These are phyloP conservation scores for Phaedon cochleariae DNA, from an alignment of 2,888 invertebrate genomes.

Conservation along the genomic window DNA sequence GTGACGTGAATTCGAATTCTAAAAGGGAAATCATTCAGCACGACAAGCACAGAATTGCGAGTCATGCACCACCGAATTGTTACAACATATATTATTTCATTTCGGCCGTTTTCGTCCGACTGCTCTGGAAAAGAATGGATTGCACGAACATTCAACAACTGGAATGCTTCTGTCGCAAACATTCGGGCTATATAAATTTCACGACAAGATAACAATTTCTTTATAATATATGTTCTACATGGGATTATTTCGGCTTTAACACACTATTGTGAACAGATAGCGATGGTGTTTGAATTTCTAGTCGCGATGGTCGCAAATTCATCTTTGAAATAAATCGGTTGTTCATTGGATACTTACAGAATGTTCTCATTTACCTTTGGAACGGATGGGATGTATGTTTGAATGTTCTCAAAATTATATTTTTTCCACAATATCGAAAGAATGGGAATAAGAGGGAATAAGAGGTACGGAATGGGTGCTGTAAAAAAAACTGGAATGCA, in stretches of 20 bases:
- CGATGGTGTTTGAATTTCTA: not conserved
- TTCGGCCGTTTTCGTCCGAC: slow-evolving; percentile 1
- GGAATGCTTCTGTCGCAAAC: not conserved
- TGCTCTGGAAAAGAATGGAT: not conserved
- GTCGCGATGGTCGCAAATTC: not conserved
- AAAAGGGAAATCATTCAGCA: not conserved
- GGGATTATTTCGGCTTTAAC: not conserved
- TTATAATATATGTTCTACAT: no score
- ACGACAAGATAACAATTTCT: not conserved
- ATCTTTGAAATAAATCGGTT: not conserved
- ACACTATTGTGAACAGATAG: not conserved
- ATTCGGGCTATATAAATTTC: slow-evolving; percentile 1
- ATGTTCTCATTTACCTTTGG: no score
- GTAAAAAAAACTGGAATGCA: no score
- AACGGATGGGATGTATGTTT: no score
- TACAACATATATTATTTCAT: not conserved
- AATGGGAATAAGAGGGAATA: no score
- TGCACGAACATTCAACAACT: slow-evolving; percentile 4
- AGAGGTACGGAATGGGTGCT: no score
- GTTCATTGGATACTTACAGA: not conserved
- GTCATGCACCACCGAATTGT: not conserved
- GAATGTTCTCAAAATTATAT: no score
- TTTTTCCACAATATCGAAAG: no score
- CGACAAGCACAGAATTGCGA: not conserved
- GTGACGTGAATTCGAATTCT: not conserved